Base-by-base conservation (phyloP, 2,888 invertebrate genomes). In the Synanthedon myopaeformis region DNA sequence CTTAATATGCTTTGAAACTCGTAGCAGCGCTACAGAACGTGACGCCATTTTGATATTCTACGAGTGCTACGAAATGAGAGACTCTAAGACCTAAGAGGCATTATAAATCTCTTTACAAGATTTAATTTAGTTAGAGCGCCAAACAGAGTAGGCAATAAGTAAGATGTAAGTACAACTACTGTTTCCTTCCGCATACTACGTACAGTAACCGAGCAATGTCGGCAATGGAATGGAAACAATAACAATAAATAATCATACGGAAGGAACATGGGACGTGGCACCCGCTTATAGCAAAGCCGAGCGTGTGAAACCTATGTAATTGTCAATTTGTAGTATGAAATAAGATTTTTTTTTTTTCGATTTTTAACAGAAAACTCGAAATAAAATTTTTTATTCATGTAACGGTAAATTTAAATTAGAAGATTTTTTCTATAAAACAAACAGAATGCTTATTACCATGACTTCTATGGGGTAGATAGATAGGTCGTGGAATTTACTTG, bases 191-290 rank as follows among this genome's bases (percentile, higher is more conserved):
- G 35, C 35, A 35, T 35, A 35, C 35, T 35, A 35, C 10, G 35
- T 35, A 35, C 35, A 45, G 6, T 13, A 13, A 63, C 60, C 57
- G 60, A 56, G 55, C 60, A 58, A 62, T 56, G 57, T 58, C 57
- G 60, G 58, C 62, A 63, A 61, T 64, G 65, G 59, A 72, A 74
- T 75, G 70, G 74, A 65, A 68, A 70, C 77, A 70, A 74, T 81
- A 79, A 80, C 74, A 68, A 75, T 82, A 82, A 81, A 78, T 82
- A 75, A 81, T 77, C 77, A 76, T 74, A 68, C 64, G 63, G 63
- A 65, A 61, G 59, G 58, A 62, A 57, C 59, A 57, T 59, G 54
- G 58, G 60, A 61, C 45, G 35, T 58, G 57, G 45, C 45, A 45
- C 45, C 45, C 45, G 45, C 14, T 45, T 45, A 45, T 45, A 45